phyloP scores from a whole-genome alignment of 2,113 vertebrate species.

The Platycercus adscitus region DNA sequence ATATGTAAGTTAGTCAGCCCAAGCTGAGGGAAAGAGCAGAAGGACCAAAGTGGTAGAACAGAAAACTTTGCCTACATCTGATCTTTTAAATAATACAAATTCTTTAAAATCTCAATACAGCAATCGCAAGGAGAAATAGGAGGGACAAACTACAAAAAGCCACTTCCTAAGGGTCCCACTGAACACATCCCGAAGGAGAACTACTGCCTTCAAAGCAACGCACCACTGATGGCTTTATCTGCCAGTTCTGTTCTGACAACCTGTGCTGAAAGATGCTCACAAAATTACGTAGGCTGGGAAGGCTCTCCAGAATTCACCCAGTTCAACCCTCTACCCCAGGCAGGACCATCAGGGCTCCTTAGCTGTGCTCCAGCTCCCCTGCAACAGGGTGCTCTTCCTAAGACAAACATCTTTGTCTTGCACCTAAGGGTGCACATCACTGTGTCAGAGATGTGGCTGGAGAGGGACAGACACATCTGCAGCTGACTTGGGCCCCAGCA shows the following conservation, averaged over 20 bases:
- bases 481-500: background rate
- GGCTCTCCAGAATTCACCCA: background rate
- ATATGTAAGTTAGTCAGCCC: background rate
- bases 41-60: background rate
- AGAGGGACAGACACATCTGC: background rate
- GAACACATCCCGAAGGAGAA: background rate
- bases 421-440: rapidly evolving
- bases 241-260: background rate
- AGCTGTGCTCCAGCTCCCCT: background rate
- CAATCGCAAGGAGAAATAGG: background rate
- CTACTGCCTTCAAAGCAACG: background rate
- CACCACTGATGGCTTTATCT: background rate
- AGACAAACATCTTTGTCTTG: background rate
- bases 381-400: background rate
- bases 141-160: background rate
- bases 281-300: background rate
- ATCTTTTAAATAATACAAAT: background rate
- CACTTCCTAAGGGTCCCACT: background rate
- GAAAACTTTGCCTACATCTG: background rate
- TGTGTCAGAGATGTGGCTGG: rapidly evolving
- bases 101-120: background rate
- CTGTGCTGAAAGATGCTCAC: background rate
- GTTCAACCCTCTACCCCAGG: background rate
- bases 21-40: background rate
- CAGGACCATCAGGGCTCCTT: background rate